Conservation (phyloP, 2,113 vertebrate species). For the Syrmaticus mikado region DNA sequence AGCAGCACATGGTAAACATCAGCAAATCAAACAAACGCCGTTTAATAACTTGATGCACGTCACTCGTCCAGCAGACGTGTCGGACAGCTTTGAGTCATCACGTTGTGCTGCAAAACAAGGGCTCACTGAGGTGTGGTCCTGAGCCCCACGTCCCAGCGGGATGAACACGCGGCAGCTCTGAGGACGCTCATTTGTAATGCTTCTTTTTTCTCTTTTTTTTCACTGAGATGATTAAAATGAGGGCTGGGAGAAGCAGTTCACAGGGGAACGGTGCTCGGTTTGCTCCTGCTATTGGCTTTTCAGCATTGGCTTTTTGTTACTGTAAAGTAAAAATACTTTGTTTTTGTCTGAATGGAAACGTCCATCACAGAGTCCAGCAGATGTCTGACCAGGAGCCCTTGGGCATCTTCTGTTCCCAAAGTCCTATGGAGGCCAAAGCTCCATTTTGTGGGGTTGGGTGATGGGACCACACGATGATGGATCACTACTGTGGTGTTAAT, state of each 20-base stretch:
- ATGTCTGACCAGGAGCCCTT: background rate
- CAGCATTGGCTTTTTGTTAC: background rate
- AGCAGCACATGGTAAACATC: background rate
- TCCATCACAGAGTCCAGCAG: fast-evolving
- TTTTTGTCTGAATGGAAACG: background rate
- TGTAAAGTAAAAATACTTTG: background rate
- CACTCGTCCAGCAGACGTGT: background rate
- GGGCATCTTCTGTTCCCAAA: background rate
- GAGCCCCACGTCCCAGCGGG: background rate
- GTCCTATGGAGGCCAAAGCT: background rate
- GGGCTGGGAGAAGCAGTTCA: background rate
- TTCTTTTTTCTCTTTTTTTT: background rate
- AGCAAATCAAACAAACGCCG: background rate
- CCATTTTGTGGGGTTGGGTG: fast-evolving
- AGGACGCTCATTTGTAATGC: background rate
- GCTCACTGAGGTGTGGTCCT: background rate
- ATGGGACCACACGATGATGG: background rate
- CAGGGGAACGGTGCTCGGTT: background rate
- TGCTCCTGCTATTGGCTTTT: background rate
- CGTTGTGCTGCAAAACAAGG: background rate
- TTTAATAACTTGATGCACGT: fast-evolving
- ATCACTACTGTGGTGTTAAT: background rate
- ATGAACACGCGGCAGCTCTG: background rate
- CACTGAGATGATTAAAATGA: background rate
- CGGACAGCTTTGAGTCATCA: background rate